Evolutionary conservation across 2,113 vertebrate genomes (phyloP), one percentile per base, ranked within the genome.

Genomic region (Malurus melanocephalus): DNA sequence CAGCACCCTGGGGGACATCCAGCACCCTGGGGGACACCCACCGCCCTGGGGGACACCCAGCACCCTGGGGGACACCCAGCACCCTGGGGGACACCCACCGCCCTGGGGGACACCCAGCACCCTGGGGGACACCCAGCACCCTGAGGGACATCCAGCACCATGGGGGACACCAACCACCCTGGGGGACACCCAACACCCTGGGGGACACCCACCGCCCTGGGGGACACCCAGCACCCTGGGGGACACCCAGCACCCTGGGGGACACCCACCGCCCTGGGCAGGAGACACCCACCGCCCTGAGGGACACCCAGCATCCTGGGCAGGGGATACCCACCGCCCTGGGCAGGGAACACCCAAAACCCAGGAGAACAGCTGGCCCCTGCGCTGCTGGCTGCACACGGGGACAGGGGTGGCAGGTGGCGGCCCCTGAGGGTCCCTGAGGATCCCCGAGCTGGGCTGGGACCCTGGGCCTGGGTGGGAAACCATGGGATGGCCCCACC

Each of bases 401-500:
- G n/a, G 45, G 14, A 27, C 3, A 2, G 46, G 45, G 38, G 13
- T 26, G 61, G 65, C 0, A 10, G 52, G 24, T 65, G 85, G 23
- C 0, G 0, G n/a, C 19, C 48, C 51, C 48, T 2, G 4, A 8
- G 28, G n/a, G 32, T 8, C 49, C 49, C 59, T 30, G 32, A 8
- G 28, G n/a, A 26, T 8, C 49, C 49, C 59, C 27, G 32, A 21
- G 45, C 46, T 4, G 10, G 28, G 9, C 0, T 33, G 45, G 51
- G 66, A 24, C 16, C 27, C 49, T 43, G 72, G 33, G 32, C 49
- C 48, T 2, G 9, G 38, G 79, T 52, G 69, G 61, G 59, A 16
- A 40, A 21, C 5, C 0, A 1, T 1, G 35, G 80, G 80, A 17
- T 6, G 30, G 52, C 24, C 14, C 15, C 59, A 19, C 6, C 6